Evolutionary conservation across 2,113 vertebrate genomes (phyloP).

Genomic region (mouse (Mus musculus)): DNA sequence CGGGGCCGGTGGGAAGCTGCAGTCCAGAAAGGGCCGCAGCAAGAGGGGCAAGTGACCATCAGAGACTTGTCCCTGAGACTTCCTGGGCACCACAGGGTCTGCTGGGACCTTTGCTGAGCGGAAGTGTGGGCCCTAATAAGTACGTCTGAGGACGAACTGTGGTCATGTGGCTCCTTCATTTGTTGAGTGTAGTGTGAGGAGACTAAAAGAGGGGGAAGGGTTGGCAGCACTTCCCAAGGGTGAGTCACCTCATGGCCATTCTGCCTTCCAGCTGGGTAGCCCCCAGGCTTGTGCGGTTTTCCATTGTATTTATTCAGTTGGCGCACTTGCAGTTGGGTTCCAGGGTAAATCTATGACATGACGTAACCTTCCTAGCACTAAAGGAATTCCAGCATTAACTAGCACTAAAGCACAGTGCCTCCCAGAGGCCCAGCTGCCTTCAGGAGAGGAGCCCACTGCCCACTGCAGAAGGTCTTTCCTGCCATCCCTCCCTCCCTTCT

Average conservation of each 20-base stretch:
- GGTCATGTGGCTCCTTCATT: conserved; percentile 83
- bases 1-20: conserved; percentile 81
- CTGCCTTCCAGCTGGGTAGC: conserved; percentile 81
- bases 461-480: background rate
- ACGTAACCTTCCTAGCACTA: background rate
- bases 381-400: conserved; percentile 15
- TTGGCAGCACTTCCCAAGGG: conserved; percentile 71
- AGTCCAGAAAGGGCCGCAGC: conserved; percentile 93
- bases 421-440: conserved; percentile 14
- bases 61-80: conserved; percentile 42
- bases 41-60: conserved; percentile 93
- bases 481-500: conserved; percentile 5
- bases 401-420: conserved; percentile 30
- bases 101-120: conserved; percentile 58
- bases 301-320: conserved; percentile 72
- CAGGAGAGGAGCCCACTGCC: conserved; percentile 14
- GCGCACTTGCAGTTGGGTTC: conserved; percentile 57
- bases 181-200: conserved; percentile 53
- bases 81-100: conserved; percentile 24
- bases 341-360: conserved; percentile 29
- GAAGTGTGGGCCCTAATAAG: conserved; percentile 54
- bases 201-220: conserved; percentile 24
- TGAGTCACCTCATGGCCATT: conserved; percentile 77
- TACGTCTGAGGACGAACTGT: conserved; percentile 74
- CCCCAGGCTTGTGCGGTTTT: conserved; percentile 50